Conservation (phyloP, 2,797 vertebrate species). For the Cheirogaleus major region DNA sequence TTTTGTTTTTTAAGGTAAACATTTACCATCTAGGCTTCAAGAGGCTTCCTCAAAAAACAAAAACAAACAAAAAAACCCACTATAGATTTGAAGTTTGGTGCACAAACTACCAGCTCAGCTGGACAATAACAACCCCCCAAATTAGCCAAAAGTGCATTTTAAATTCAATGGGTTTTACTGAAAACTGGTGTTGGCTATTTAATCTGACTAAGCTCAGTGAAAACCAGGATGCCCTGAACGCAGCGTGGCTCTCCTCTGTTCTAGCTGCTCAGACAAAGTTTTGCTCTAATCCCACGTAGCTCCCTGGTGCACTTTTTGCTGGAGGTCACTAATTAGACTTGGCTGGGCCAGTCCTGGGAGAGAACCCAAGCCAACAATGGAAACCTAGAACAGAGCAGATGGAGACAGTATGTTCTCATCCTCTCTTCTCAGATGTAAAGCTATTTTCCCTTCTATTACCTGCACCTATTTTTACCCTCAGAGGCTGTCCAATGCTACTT, state of each 20-base stretch:
- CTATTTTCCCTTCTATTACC: conserved; percentile 38
- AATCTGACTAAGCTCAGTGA: neutral
- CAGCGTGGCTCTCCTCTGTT: neutral
- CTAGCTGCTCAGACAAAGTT: conserved; percentile 13
- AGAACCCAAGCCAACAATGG: neutral
- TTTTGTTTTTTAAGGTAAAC: conserved; percentile 48
- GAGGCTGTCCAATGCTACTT: conserved; percentile 3
- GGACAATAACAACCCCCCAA: neutral
- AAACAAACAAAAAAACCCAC: neutral
- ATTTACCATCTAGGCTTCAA: conserved; percentile 33
- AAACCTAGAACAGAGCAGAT: neutral
- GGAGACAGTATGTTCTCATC: neutral
- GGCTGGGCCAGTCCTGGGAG: neutral
- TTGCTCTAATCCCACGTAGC: neutral
- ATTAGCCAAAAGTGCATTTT: conserved; percentile 12
- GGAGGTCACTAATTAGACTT: neutral
- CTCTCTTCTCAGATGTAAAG: conserved; percentile 28
- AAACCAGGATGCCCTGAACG: neutral
- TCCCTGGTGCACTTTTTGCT: neutral
- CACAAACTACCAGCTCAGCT: neutral
- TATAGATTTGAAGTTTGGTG: neutral
- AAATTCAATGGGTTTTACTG: conserved; percentile 30
- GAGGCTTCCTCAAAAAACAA: neutral
- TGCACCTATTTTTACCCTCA: conserved; percentile 36
- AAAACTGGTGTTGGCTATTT: neutral